Evolutionary conservation across 2,113 vertebrate genomes (phyloP).

Genomic region (Spilogale gracilis): DNA sequence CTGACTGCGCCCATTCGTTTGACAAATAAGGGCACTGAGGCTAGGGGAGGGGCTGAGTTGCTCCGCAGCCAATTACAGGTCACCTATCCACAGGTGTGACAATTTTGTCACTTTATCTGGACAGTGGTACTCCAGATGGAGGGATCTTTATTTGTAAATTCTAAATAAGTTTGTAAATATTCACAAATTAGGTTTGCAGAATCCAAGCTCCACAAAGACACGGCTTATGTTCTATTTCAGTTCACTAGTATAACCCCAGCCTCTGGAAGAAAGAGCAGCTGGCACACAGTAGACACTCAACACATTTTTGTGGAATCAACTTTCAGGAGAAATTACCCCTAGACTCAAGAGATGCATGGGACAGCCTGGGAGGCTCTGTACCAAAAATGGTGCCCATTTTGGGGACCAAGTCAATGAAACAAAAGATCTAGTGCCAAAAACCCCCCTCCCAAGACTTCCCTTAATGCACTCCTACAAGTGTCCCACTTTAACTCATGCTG

Average conservation of each 20-base stretch:
- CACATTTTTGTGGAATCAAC: neutral
- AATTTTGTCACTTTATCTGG: neutral
- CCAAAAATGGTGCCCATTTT: neutral
- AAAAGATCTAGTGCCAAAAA: neutral
- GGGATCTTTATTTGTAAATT: neutral
- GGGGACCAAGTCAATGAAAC: neutral
- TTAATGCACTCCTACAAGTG: neutral
- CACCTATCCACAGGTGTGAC: neutral
- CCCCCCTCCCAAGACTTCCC: neutral
- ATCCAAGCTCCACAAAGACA: too few relatives aligned
- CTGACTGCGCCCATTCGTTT: neutral
- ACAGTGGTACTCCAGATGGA: neutral
- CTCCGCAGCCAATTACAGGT: neutral
- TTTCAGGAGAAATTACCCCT: neutral
- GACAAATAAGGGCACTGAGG: neutral
- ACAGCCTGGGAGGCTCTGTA: neutral
- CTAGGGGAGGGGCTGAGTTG: neutral
- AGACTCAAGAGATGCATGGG: rapidly evolving
- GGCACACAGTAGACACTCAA: too few relatives aligned
- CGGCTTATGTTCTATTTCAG: neutral
- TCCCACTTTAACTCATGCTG: neutral
- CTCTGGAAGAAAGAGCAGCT: neutral
- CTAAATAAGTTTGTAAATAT: neutral
- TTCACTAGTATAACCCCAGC: too few relatives aligned
- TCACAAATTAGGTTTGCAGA: neutral